Base-by-base conservation (phyloP, 2,888 invertebrate genomes). In the Mongoloraphidia duomilia region DNA sequence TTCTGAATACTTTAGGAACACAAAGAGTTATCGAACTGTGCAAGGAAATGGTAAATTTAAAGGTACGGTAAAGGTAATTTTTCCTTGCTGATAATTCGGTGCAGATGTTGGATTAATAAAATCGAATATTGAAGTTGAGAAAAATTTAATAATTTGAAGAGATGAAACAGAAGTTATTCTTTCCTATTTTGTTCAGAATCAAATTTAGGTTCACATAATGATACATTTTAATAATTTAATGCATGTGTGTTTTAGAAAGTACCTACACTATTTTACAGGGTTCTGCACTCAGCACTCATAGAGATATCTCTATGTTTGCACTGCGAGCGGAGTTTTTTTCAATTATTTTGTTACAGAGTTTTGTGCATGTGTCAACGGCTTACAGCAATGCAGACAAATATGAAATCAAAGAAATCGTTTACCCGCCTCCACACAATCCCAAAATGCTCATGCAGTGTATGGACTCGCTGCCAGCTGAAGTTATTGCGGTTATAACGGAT, bases 301-400 rank as follows among this genome's bases (percentile, higher is more conserved):
- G n/a, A n/a, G n/a, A n/a, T n/a, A n/a, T n/a, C n/a, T n/a, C n/a
- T n/a, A n/a, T n/a, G n/a, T n/a, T 26, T 26, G 26, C 26, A 26
- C 14, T 41, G 13, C 42, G 8, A 26, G 12, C 13, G 17, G 13
- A 14, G 10, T 12, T 33, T 17, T 51, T 11, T 48, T 48, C n/a
- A 11, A 14, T 42, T 34, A 48, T 43, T 44, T 41, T 49, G 49
- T 59, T 64, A 36, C 61, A 81, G 77, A 82, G 83, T 55, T 72
- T 84, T 51, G 84, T 96, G 1, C 94, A 96, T 66, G 89, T 96
- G 3, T 95, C 94, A 0, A 96, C 96, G 0, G 96, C 96, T 0
- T 97, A 92, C 70, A 90, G 94, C 61, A 96, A 96, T 71, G 91
- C 95, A 41, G 89, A 94, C 51, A 76, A 80, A 46, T 71, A 75